Conservation (phyloP, 2,113 vertebrate genomes). For the Polypterus senegalus region DNA sequence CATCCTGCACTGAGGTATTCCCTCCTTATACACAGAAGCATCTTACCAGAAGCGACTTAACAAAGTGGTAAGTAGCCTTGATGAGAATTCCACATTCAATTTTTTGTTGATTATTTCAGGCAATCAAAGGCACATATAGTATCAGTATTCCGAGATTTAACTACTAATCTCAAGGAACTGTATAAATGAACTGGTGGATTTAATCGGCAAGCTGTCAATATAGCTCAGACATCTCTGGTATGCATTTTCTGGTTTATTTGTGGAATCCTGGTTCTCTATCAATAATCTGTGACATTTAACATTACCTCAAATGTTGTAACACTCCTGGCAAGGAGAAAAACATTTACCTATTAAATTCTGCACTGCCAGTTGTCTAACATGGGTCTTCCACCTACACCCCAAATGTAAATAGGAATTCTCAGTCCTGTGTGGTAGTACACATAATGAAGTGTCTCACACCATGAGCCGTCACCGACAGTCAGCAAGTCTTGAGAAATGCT, state of each 20-base stretch:
- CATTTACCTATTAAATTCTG: background rate
- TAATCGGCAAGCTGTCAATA: no score
- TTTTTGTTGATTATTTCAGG: no score
- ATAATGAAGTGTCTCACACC: constrained; percentile 3
- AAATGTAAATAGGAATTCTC: background rate
- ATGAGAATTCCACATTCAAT: no score
- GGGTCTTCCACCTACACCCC: background rate
- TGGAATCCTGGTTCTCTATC: background rate
- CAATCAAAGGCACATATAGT: no score
- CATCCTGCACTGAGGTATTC: no score
- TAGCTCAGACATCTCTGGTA: no score
- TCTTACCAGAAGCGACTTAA: no score
- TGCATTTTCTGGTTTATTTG: background rate
- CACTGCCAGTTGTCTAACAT: background rate
- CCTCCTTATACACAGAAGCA: no score
- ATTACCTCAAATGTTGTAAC: background rate
- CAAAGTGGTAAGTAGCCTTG: no score
- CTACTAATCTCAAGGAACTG: no score
- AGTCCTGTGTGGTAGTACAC: background rate
- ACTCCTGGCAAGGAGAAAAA: constrained; percentile 1
- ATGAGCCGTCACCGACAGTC: background rate
- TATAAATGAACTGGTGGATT: no score
- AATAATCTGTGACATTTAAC: background rate
- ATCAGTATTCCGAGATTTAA: no score
- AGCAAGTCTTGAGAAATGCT: background rate